Percentiles rank a stretch among this genome's conserved stretches.
phyloP scores from a whole-genome alignment of 2,888 invertebrate species.

The Drosophila emarginata region DNA sequence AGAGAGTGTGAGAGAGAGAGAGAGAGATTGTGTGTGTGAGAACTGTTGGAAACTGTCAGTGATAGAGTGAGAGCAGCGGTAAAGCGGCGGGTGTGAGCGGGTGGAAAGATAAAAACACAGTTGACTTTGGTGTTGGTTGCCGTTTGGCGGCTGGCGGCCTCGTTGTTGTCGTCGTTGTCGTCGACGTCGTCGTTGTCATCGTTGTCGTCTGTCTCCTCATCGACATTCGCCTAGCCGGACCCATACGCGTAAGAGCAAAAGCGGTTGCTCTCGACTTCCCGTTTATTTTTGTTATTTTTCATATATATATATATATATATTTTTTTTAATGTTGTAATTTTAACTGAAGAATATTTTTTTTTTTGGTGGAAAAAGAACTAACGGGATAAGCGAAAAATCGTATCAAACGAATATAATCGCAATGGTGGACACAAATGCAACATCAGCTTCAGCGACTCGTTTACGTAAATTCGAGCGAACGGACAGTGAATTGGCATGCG shows the following conservation, averaged over 20 bases:
- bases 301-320: too few relatives aligned
- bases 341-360: background rate
- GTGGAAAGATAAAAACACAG: conserved; percentile 13
- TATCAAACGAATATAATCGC: background rate
- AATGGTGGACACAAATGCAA: conserved; percentile 73
- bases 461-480: conserved; percentile 85
- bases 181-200: background rate
- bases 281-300: background rate
- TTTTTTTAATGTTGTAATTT: background rate
- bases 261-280: conserved; percentile 1
- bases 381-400: background rate
- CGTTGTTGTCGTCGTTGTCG: background rate
- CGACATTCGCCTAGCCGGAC: conserved; percentile 6
- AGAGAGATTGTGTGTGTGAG: background rate
- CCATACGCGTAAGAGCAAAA: conserved; percentile 16
- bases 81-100: background rate
- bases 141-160: conserved; percentile 10
- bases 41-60: background rate
- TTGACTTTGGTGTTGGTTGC: conserved; percentile 5
- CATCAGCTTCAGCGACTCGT: conserved; percentile 71
- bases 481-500: conserved; percentile 93
- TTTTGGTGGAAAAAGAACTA: background rate
- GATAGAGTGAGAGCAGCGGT: conserved; percentile 2
- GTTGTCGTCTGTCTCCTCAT: conserved; percentile 4
- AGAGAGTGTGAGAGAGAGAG: conserved; percentile 7